Evolutionary conservation across 2,888 invertebrate genomes (phyloP).

Genomic region (Psylliodes chrysocephalus): DNA sequence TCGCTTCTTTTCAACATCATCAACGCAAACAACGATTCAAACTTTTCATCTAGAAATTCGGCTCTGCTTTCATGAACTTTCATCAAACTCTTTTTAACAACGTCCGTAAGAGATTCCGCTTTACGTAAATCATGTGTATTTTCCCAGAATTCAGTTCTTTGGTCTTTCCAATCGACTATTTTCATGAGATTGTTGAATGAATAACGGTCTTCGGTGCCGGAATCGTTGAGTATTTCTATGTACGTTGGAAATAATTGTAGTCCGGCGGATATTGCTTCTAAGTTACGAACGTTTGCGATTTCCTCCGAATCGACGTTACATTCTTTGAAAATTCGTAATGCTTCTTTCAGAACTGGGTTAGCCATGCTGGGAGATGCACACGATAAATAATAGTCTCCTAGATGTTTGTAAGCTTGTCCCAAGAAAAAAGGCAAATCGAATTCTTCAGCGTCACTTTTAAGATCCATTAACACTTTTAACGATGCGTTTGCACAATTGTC

Average conservation of each 20-base stretch:
- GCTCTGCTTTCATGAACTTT: conserved; percentile 1
- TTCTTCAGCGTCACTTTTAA: conserved; percentile 38
- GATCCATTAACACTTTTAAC: conserved; percentile 47
- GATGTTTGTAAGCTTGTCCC: conserved; percentile 57
- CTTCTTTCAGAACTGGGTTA: conserved; percentile 54
- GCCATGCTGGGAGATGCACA: conserved; percentile 54
- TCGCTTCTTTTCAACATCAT: background rate
- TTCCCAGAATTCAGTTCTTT: conserved; percentile 49
- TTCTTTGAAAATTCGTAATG: conserved; percentile 55
- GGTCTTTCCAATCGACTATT: conserved; percentile 57
- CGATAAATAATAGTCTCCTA: conserved; percentile 60
- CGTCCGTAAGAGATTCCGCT: background rate
- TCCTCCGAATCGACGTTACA: conserved; percentile 38
- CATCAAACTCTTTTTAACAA: conserved; percentile 12
- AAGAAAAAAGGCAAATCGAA: conserved; percentile 53
- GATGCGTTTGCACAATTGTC: conserved; percentile 41
- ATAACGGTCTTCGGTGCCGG: conserved; percentile 9
- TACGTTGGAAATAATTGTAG: conserved; percentile 55
- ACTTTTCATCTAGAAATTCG: background rate
- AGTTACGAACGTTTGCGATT: conserved; percentile 54
- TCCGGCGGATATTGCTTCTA: conserved; percentile 58
- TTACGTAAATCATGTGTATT: conserved; percentile 14
- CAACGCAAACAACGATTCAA: background rate
- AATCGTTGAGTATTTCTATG: conserved; percentile 46
- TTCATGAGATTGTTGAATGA: conserved; percentile 46